Evolutionary conservation across 2,797 vertebrate species (phyloP).

Genomic region (Manis pentadactyla): DNA sequence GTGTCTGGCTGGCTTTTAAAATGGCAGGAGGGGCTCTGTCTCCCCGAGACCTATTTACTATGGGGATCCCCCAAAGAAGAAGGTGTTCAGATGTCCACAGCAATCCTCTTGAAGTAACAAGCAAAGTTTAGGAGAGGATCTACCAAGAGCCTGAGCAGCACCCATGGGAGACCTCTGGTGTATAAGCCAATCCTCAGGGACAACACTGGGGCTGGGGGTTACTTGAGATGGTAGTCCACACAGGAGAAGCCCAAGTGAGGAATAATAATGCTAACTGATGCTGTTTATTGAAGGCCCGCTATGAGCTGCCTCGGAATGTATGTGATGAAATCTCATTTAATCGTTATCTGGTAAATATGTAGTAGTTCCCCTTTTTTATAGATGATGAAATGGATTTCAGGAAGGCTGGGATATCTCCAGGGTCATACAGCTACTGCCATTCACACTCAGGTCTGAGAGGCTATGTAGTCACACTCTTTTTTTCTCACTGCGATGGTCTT

Average conservation of each 20-base stretch:
- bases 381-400: neutral
- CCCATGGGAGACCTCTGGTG: neutral
- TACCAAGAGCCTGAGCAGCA: accelerated
- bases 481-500: neutral
- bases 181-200: neutral
- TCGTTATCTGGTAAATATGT: neutral
- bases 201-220: neutral
- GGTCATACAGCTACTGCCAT: neutral
- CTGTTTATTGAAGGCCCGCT: neutral
- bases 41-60: neutral
- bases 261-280: too few species aligned
- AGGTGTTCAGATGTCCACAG: neutral
- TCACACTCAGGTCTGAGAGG: neutral
- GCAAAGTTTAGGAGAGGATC: neutral
- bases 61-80: neutral
- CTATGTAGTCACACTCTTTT: neutral
- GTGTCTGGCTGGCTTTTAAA: neutral
- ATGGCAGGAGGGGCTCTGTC: neutral
- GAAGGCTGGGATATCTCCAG: neutral
- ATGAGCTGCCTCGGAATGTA: neutral
- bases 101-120: neutral
- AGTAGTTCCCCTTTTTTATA: neutral
- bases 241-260: neutral
- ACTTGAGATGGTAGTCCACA: neutral
- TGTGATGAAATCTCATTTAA: neutral